phyloP scores from a whole-genome alignment of 2,113 vertebrate genomes.

The Carassius auratus region DNA sequence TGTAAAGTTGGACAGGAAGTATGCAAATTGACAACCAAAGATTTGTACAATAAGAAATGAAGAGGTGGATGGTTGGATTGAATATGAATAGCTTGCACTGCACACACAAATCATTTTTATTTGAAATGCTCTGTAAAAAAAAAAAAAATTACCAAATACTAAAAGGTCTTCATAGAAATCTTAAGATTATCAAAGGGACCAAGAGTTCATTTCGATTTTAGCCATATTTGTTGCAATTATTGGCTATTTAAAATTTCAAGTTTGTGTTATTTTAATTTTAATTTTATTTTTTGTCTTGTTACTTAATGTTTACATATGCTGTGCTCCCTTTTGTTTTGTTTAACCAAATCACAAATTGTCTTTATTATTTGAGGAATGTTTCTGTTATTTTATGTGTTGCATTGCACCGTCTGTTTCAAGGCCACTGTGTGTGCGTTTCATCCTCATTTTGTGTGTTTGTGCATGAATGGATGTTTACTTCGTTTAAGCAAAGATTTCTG shows the following conservation, averaged over 20 bases:
- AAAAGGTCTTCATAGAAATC: neutral
- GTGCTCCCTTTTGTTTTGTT: conserved; percentile 63
- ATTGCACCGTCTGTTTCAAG: conserved; percentile 56
- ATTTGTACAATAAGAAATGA: conserved; percentile 50
- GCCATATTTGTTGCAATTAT: conserved; percentile 61
- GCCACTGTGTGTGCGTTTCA: conserved; percentile 66
- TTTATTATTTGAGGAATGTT: conserved; percentile 58
- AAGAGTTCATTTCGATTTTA: conserved; percentile 37
- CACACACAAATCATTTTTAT: neutral
- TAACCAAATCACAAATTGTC: conserved; percentile 58
- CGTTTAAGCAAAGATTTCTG: conserved; percentile 11
- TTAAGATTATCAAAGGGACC: conserved; percentile 12
- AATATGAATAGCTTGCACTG: conserved; percentile 9
- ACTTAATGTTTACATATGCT: conserved; percentile 68
- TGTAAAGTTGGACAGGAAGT: neutral
- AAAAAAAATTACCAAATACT: too few relatives aligned
- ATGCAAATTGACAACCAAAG: conserved; percentile 61
- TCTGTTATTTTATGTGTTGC: conserved; percentile 59
- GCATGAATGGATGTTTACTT: conserved; percentile 53
- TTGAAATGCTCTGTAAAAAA: neutral
- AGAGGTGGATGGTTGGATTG: conserved; percentile 59
- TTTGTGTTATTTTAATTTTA: conserved; percentile 49
- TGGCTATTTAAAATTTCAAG: conserved; percentile 48
- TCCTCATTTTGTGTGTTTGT: conserved; percentile 60
- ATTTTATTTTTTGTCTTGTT: conserved; percentile 45